Evolutionary conservation across 2,797 vertebrate species (phyloP).

Genomic region (Protosalanx chinensis): DNA sequence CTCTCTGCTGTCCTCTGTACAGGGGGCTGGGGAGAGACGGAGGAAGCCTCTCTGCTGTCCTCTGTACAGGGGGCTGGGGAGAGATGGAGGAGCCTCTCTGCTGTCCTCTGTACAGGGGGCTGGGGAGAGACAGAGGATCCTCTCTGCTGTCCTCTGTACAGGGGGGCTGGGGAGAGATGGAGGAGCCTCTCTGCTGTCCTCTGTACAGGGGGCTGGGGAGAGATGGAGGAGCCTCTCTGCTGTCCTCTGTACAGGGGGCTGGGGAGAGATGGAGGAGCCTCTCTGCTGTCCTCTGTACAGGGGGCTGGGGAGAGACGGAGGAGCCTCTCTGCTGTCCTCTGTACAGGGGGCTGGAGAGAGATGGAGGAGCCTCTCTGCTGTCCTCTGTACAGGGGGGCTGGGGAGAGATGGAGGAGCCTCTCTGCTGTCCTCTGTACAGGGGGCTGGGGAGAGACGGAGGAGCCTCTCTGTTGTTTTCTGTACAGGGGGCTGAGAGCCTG

Average conservation of each 20-base stretch:
- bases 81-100: too few relatives aligned
- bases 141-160: conserved; percentile 5
- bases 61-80: conserved; percentile 7
- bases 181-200: background rate
- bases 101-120: conserved; percentile 12
- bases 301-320: background rate
- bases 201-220: conserved; percentile 11
- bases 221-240: too few relatives aligned
- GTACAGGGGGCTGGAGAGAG: conserved; percentile 9
- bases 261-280: too few relatives aligned
- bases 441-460: background rate
- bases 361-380: background rate
- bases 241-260: conserved; percentile 11
- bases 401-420: too few relatives aligned
- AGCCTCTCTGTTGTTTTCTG: background rate
- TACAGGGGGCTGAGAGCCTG: conserved; percentile 11
- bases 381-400: conserved; percentile 12
- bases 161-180: background rate
- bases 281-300: conserved; percentile 9
- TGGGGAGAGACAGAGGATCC: background rate
- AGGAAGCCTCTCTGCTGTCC: background rate
- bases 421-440: too few relatives aligned
- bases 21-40: conserved; percentile 1
- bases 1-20: conserved; percentile 1
- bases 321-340: background rate